Base-by-base conservation (phyloP, 2,888 invertebrate genomes). In the Acanthacorydalis orientalis region DNA sequence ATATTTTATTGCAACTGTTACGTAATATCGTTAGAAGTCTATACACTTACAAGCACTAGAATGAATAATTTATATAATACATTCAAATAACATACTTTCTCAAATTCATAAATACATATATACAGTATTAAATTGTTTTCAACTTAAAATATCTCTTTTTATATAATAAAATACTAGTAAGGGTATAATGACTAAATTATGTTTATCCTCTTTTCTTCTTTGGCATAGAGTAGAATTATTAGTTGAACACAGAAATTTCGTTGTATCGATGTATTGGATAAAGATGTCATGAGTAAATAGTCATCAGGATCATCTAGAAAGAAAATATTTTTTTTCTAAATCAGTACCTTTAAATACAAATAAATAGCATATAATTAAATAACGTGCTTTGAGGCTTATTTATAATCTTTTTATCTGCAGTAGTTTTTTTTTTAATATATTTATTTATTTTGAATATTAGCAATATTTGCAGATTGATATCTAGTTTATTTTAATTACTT, bases 241-340 rank as follows among this genome's bases (percentile, higher is more conserved):
- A 44, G 14, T 34, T n/a, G n/a, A 32, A 32, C 23, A 33, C 15
- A 33, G 14, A 11, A 31, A 14, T 44, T 31, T 44, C 15, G 14
- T 49, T 45, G 23, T 35, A 46, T 32, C 14, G 8, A 41, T 40
- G 34, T 35, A 15, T n/a, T 32, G 31, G 31, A 15, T 45, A 33
- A 23, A 23, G 39, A 32, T 23, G 56, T 69, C 64, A 75, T 41
- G 75, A 75, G 57, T 75, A 75, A 51, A 74, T 74, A 6, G 75
- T 75, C 73, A 75, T 74, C 53, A 75, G 60, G 49, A 74, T 75
- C 70, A 75, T 69, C 74, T 74, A 61, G 48, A 71, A 67, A 50
- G 49, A 44, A 51, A 52, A 48, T 48, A 51, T 40, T 2, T 23
- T 23, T 23, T 38, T 43, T 51, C 46, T 43, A 44, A 51, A 51